A percentile compares a stretch with the other conserved stretches of the same genome.
Evolutionary conservation across 2,797 vertebrate species (phyloP).

Genomic region (Myiotriccus ornatus): DNA sequence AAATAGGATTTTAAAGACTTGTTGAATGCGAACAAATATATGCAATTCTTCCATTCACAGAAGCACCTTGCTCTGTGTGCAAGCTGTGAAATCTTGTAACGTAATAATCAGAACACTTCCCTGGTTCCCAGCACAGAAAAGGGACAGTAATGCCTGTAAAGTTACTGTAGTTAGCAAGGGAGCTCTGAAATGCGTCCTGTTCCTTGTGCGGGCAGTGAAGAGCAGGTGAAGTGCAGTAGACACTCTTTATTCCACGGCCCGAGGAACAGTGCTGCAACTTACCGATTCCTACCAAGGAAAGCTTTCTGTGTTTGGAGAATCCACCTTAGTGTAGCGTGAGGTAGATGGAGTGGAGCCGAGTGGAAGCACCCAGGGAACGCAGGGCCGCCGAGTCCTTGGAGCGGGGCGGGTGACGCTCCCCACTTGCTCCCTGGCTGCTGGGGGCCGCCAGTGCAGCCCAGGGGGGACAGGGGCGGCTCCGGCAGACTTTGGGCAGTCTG

Average conservation of each 20-base stretch:
- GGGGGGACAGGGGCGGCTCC: background rate
- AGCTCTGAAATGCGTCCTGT: background rate
- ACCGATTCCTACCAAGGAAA: background rate
- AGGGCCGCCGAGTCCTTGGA: background rate
- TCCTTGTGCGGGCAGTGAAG: background rate
- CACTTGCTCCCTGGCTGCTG: background rate
- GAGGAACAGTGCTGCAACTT: background rate
- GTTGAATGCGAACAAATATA: slow-evolving; percentile 73
- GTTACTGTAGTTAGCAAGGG: background rate
- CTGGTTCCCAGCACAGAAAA: slow-evolving; percentile 43
- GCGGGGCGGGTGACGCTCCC: slow-evolving; percentile 10
- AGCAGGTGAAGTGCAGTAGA: background rate
- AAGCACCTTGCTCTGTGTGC: slow-evolving; percentile 59
- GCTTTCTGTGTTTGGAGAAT: background rate
- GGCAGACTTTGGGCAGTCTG: fast-evolving
- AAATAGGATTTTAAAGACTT: slow-evolving; percentile 63
- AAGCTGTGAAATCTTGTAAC: slow-evolving; percentile 53
- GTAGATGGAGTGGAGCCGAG: background rate
- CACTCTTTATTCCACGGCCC: background rate
- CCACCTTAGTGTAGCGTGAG: background rate
- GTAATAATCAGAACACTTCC: slow-evolving; percentile 36
- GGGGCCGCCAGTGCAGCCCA: background rate
- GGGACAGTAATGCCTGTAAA: slow-evolving; percentile 42
- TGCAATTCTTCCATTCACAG: slow-evolving; percentile 73
- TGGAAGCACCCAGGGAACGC: background rate